These are phyloP conservation scores for Volucella inflata DNA, from an alignment of 2,888 invertebrate species.

Conservation along the genomic window DNA sequence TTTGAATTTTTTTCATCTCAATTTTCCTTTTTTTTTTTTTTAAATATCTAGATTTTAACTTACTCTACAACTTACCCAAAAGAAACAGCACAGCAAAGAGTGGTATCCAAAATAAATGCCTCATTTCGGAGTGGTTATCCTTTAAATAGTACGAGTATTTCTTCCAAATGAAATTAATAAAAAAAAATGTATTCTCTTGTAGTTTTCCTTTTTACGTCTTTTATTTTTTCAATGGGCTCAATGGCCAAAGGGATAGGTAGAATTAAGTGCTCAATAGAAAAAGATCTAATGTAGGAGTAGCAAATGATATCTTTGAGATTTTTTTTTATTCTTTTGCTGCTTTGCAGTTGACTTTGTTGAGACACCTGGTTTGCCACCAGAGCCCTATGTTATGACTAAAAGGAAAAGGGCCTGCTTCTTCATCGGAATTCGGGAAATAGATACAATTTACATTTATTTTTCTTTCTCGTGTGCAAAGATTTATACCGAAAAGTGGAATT, in stretches of 20 bases:
- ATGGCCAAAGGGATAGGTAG: constrained; percentile 48
- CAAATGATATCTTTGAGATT: constrained; percentile 12
- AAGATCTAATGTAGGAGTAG: constrained; percentile 16
- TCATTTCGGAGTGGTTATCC: constrained; percentile 66
- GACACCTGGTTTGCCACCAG: constrained; percentile 26
- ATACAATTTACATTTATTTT: constrained; percentile 42
- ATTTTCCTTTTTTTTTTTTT: constrained; percentile 35
- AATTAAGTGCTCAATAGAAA: neutral
- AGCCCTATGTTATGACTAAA: constrained; percentile 32
- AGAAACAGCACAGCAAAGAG: constrained; percentile 63
- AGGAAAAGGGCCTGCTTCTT: constrained; percentile 34
- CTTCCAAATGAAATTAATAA: constrained; percentile 26
- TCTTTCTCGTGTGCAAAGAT: neutral
- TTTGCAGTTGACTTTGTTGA: constrained; percentile 40
- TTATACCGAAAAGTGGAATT: constrained; percentile 25
- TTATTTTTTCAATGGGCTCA: constrained; percentile 27
- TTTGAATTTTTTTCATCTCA: constrained; percentile 27
- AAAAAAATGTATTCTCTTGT: constrained; percentile 39
- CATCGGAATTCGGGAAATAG: constrained; percentile 43
- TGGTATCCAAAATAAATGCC: constrained; percentile 68
- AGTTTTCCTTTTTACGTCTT: constrained; percentile 3
- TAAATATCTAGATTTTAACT: neutral
- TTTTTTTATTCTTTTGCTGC: constrained; percentile 1
- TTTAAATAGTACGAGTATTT: constrained; percentile 35
- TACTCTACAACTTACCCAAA: constrained; percentile 57